These are phyloP conservation scores for Neocrepidodera transversa DNA, from an alignment of 2,888 invertebrate genomes.

Conservation along the genomic window DNA sequence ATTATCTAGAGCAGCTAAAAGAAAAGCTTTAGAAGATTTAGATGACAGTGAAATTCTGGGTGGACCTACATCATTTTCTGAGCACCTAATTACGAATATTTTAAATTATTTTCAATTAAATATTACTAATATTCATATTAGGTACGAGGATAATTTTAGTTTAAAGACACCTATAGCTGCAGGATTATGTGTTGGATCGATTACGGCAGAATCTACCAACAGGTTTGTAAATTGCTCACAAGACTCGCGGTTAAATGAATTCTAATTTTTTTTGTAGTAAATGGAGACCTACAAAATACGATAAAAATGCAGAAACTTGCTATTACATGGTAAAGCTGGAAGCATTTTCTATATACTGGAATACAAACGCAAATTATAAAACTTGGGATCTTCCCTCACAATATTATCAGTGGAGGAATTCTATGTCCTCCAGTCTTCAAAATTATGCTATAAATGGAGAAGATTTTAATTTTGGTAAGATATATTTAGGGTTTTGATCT, in stretches of 20 bases:
- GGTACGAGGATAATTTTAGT: conserved; percentile 79
- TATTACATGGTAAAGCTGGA: conserved; percentile 81
- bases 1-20: conserved; percentile 75
- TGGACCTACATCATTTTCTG: conserved; percentile 72
- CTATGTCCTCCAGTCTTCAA: conserved; percentile 76
- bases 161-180: conserved; percentile 73
- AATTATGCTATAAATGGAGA: conserved; percentile 80
- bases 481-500: neutral
- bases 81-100: conserved; percentile 76
- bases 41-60: conserved; percentile 68
- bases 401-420: conserved; percentile 77
- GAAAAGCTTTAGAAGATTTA: conserved; percentile 72
- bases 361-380: conserved; percentile 65
- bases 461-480: conserved; percentile 78
- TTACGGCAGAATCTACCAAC: conserved; percentile 82
- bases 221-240: too few species aligned
- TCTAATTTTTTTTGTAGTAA: too few species aligned
- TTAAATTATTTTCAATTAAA: conserved; percentile 82
- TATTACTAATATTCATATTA: conserved; percentile 78
- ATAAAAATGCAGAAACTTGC: conserved; percentile 57
- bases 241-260: too few species aligned
- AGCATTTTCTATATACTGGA: conserved; percentile 80
- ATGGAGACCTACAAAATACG: conserved; percentile 72
- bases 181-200: conserved; percentile 78
- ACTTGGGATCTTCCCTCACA: conserved; percentile 66